Evolutionary conservation across 1,140 invertebrate genomes (phyloP).

Genomic region (Agrypnia vestita): DNA sequence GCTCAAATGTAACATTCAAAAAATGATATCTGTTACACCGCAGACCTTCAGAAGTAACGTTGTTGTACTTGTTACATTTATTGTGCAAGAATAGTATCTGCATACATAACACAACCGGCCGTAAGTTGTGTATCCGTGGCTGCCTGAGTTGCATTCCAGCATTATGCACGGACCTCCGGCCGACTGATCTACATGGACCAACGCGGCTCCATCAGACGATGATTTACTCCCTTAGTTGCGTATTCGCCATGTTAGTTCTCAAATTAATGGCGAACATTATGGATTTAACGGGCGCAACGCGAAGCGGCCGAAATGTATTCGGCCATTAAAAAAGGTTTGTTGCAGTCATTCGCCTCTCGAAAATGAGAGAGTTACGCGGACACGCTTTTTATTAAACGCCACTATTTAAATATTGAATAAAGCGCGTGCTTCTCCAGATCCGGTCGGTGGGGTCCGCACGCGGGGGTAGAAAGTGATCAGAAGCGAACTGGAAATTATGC

Average conservation of each 20-base stretch:
- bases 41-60: too few relatives aligned
- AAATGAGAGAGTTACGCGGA: neutral
- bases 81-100: too few relatives aligned
- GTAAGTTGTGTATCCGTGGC: neutral
- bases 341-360: neutral
- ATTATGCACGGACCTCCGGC: constrained; percentile 32
- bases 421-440: neutral
- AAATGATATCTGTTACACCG: neutral
- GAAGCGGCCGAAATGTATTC: constrained; percentile 15
- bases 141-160: constrained; percentile 13
- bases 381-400: neutral
- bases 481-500: constrained; percentile 37
- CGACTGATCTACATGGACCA: constrained; percentile 40
- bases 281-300: constrained; percentile 17
- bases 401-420: neutral
- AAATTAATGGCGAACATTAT: constrained; percentile 44
- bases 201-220: constrained; percentile 4
- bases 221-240: constrained; percentile 35
- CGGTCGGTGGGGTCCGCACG: neutral
- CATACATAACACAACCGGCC: too few relatives aligned
- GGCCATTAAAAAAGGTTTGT: constrained; percentile 6
- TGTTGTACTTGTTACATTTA: too few relatives aligned
- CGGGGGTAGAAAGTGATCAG: constrained; percentile 16
- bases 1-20: too few relatives aligned
- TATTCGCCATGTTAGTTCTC: constrained; percentile 21